phyloP scores from a whole-genome alignment of 1,140 invertebrate genomes.

The Bombus balteatus region DNA sequence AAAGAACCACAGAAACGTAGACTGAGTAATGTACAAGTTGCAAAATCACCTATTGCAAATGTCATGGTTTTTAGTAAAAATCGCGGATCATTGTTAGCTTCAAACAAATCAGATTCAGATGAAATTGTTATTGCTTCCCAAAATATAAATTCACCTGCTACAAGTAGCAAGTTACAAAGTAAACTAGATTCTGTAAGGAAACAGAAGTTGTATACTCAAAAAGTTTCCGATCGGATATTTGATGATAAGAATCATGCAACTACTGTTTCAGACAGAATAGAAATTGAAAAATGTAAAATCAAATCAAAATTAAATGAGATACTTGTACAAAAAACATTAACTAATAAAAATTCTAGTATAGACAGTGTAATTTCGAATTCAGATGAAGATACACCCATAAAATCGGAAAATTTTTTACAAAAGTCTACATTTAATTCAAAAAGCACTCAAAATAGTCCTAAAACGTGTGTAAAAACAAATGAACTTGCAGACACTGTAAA shows the following conservation, averaged over 20 bases:
- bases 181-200: slow-evolving; percentile 59
- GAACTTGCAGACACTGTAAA: slow-evolving; percentile 1
- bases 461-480: not conserved
- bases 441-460: not conserved
- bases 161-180: slow-evolving; percentile 52
- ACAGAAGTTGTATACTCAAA: slow-evolving; percentile 50
- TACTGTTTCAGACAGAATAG: not conserved
- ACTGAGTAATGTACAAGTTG: slow-evolving; percentile 29
- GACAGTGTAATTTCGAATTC: slow-evolving; percentile 61
- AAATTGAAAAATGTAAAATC: slow-evolving; percentile 10
- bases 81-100: slow-evolving; percentile 58
- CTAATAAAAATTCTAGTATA: slow-evolving; percentile 48
- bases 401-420: not conserved
- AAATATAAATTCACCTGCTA: slow-evolving; percentile 36
- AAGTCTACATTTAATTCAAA: slow-evolving; percentile 4
- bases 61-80: slow-evolving; percentile 53
- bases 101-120: slow-evolving; percentile 74
- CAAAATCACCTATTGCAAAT: slow-evolving; percentile 64
- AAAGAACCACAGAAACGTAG: slow-evolving; percentile 48
- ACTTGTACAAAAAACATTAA: slow-evolving; percentile 23
- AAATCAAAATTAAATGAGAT: slow-evolving; percentile 43
- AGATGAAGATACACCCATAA: slow-evolving; percentile 54
- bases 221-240: not conserved
- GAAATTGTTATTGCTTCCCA: slow-evolving; percentile 66
- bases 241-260: slow-evolving; percentile 6